Evolutionary conservation across 2,888 invertebrate species (phyloP).

Genomic region (Rhaphigaster nebulosa): DNA sequence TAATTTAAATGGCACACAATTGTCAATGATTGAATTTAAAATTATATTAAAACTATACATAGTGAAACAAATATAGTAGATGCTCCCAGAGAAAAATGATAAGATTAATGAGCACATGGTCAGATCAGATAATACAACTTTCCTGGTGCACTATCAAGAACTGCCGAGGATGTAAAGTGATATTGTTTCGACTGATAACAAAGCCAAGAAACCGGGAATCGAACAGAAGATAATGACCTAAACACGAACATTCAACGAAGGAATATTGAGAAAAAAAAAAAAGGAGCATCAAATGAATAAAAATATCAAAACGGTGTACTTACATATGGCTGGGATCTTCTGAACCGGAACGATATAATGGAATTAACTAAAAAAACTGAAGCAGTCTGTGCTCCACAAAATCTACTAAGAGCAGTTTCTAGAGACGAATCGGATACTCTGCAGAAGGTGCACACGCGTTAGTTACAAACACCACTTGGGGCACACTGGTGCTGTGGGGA

Average conservation of each 20-base stretch:
- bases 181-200: neutral
- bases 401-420: slow-evolving; percentile 47
- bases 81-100: neutral
- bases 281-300: neutral
- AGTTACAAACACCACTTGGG: slow-evolving; percentile 34
- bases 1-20: neutral
- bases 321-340: slow-evolving; percentile 46
- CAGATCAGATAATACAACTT: neutral
- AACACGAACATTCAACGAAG: neutral
- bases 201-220: neutral
- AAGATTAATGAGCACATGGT: slow-evolving; percentile 29
- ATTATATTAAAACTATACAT: neutral
- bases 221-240: neutral
- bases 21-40: neutral
- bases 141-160: slow-evolving; percentile 18
- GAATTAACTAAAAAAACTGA: slow-evolving; percentile 42
- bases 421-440: slow-evolving; percentile 29
- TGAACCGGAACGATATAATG: slow-evolving; percentile 33
- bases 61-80: neutral
- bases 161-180: neutral
- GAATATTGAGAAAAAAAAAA: neutral
- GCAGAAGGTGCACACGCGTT: slow-evolving; percentile 50
- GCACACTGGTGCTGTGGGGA: slow-evolving; percentile 37
- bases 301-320: neutral
- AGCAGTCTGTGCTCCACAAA: slow-evolving; percentile 46